A percentile compares a stretch with the other conserved stretches of the same genome.
phyloP scores from a whole-genome alignment of 2,113 vertebrate genomes.

The Pungitius pungitius region DNA sequence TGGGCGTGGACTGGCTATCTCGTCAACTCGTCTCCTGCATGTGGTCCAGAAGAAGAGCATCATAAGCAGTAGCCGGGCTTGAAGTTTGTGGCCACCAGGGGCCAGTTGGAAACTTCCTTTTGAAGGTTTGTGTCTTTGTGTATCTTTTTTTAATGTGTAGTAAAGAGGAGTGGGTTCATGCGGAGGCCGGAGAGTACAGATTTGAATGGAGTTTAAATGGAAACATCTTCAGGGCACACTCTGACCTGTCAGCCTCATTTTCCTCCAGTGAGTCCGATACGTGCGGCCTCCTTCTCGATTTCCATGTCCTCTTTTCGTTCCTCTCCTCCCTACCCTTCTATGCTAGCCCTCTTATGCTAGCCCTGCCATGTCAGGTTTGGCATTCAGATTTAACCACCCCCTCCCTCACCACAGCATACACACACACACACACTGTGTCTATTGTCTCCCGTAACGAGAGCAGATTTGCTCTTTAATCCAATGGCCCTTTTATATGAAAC shows the following conservation, averaged over 20 bases:
- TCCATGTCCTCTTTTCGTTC: slow-evolving; percentile 15
- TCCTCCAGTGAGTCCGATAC: slow-evolving; percentile 81
- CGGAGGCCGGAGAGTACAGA: slow-evolving; percentile 89
- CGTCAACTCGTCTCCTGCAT: slow-evolving; percentile 17
- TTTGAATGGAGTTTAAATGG: slow-evolving; percentile 88
- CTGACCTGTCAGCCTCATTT: slow-evolving; percentile 89
- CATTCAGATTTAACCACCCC: slow-evolving; percentile 39
- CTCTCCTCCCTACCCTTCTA: slow-evolving; percentile 21
- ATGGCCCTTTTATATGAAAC: slow-evolving; percentile 93
- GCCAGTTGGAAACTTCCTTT: slow-evolving; percentile 14
- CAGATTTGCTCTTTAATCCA: slow-evolving; percentile 90
- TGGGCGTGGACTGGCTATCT: neutral
- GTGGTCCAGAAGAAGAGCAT: neutral
- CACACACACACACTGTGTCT: slow-evolving; percentile 55
- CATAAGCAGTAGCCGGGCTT: neutral
- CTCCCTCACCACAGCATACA: slow-evolving; percentile 11
- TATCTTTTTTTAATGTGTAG: neutral
- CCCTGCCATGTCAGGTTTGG: slow-evolving; percentile 77
- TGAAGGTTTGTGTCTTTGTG: slow-evolving; percentile 25
- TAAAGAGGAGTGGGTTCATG: slow-evolving; percentile 81
- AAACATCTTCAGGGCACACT: slow-evolving; percentile 90
- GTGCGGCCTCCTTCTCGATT: slow-evolving; percentile 45
- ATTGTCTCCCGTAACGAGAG: slow-evolving; percentile 83
- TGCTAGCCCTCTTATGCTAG: slow-evolving; percentile 45
- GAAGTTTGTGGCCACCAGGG: slow-evolving; percentile 9